Evolutionary conservation across 2,113 vertebrate species (phyloP).

Genomic region (Pelobates fuscus): DNA sequence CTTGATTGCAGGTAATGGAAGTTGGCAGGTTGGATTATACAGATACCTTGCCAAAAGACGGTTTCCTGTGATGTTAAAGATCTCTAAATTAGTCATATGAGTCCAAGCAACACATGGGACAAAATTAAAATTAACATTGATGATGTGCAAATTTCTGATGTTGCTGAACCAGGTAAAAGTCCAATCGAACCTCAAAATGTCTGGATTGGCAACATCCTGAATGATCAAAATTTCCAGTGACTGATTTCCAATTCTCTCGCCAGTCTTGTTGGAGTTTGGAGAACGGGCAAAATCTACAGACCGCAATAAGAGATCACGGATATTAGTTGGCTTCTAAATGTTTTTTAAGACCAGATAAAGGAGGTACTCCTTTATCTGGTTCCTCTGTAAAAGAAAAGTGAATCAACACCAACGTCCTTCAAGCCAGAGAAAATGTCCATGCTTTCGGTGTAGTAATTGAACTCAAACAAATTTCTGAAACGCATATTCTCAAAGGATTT

Average conservation of each 20-base stretch:
- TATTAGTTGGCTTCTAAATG: slow-evolving; percentile 56
- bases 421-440: slow-evolving; percentile 72
- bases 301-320: slow-evolving; percentile 67
- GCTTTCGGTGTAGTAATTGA: slow-evolving; percentile 68
- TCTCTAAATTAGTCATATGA: slow-evolving; percentile 64
- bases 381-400: slow-evolving; percentile 75
- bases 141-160: slow-evolving; percentile 66
- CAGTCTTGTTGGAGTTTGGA: slow-evolving; percentile 55
- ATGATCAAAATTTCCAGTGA: slow-evolving; percentile 67
- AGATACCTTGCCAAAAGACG: slow-evolving; percentile 61
- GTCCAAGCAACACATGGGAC: slow-evolving; percentile 79
- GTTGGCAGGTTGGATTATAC: slow-evolving; percentile 70
- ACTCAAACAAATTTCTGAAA: slow-evolving; percentile 82
- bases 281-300: slow-evolving; percentile 82
- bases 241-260: slow-evolving; percentile 61
- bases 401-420: slow-evolving; percentile 50
- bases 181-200: slow-evolving; percentile 81
- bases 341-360: slow-evolving; percentile 72
- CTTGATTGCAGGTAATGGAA: slow-evolving; percentile 62
- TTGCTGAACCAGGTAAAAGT: slow-evolving; percentile 79
- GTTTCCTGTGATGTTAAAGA: slow-evolving; percentile 71
- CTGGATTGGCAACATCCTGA: slow-evolving; percentile 82
- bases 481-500: slow-evolving; percentile 67
- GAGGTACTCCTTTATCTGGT: slow-evolving; percentile 82
- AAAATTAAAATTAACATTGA: slow-evolving; percentile 76